phyloP scores from a whole-genome alignment of 2,888 invertebrate genomes.

The Vanessa cardui region DNA sequence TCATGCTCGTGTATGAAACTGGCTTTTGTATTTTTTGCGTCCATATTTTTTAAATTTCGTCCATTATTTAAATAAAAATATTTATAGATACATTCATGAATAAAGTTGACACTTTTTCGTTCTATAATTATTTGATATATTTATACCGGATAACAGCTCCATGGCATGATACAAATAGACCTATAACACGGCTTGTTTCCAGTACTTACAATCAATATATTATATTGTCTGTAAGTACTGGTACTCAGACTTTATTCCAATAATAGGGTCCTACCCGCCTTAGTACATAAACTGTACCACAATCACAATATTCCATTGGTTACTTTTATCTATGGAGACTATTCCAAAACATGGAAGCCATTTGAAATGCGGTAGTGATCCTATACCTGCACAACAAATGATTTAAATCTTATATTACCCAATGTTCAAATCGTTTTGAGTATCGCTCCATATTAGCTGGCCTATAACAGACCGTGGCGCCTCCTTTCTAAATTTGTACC shows the following conservation, averaged over 20 bases:
- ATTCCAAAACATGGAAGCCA: too few relatives aligned
- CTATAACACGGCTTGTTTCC: too few relatives aligned
- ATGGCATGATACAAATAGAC: not conserved
- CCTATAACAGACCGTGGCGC: conserved; percentile 60
- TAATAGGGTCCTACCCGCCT: too few relatives aligned
- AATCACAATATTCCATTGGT: too few relatives aligned
- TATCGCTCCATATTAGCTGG: conserved; percentile 65
- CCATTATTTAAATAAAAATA: not conserved
- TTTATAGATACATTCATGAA: not conserved
- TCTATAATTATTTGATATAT: not conserved
- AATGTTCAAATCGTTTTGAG: conserved; percentile 13
- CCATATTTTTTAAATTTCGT: too few relatives aligned
- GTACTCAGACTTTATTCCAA: too few relatives aligned
- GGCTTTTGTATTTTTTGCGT: not conserved
- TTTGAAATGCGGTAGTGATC: too few relatives aligned
- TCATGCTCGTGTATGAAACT: conserved; percentile 13
- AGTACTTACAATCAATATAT: too few relatives aligned
- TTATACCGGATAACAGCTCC: not conserved
- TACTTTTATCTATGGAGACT: too few relatives aligned
- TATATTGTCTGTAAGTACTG: too few relatives aligned
- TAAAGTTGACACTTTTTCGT: not conserved
- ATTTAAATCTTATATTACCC: not conserved
- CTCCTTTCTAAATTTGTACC: conserved; percentile 78
- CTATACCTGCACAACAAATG: too few relatives aligned
- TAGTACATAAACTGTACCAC: too few relatives aligned